These are phyloP conservation scores for Dendrolimus houi DNA, from an alignment of 2,888 invertebrate species.

Conservation along the genomic window DNA sequence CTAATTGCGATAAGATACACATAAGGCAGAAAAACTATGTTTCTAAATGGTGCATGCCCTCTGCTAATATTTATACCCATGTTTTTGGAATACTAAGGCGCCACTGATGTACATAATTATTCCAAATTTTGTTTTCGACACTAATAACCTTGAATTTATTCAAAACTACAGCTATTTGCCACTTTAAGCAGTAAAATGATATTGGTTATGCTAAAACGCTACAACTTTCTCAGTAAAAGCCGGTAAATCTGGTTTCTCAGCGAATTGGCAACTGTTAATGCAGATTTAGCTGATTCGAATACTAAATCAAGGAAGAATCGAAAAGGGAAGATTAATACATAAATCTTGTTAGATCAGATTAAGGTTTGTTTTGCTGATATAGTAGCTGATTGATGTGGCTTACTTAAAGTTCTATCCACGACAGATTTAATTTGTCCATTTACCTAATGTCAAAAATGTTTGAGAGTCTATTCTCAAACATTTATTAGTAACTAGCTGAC, in stretches of 20 bases:
- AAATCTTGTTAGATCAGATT: constrained; percentile 45
- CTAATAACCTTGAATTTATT: not conserved
- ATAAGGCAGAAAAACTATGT: too few relatives aligned
- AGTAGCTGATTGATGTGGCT: constrained; percentile 9
- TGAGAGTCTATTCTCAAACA: too few relatives aligned
- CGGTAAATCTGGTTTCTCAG: not conserved
- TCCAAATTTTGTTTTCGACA: not conserved
- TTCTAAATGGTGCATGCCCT: too few relatives aligned
- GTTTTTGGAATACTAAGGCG: too few relatives aligned
- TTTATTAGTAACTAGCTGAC: too few relatives aligned
- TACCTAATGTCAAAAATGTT: too few relatives aligned
- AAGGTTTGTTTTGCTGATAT: constrained; percentile 18
- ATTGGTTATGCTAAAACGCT: not conserved
- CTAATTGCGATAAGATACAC: too few relatives aligned
- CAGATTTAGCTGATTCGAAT: not conserved
- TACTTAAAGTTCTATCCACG: not conserved
- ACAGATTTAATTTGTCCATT: too few relatives aligned
- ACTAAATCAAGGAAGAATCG: constrained; percentile 3
- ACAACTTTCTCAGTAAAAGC: not conserved
- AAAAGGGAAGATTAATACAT: constrained; percentile 25
- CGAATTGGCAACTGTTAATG: not conserved
- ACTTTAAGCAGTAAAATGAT: not conserved
- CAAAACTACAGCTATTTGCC: not conserved
- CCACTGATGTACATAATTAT: too few relatives aligned
- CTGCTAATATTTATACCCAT: too few relatives aligned